Conservation (phyloP, 2,797 vertebrate genomes). For the Hoplostethus atlanticus region DNA sequence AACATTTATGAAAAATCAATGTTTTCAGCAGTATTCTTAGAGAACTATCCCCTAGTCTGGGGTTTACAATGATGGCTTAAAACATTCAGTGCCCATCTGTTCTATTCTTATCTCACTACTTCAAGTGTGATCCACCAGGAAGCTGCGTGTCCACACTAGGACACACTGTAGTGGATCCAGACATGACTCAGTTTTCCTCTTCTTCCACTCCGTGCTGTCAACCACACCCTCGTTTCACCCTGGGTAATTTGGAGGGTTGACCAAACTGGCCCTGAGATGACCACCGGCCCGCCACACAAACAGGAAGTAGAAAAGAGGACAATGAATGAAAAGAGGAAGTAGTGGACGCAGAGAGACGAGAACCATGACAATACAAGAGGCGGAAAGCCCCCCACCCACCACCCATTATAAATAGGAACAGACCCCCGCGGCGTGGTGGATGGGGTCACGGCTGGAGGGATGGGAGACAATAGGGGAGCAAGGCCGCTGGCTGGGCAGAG, state of each 20-base stretch:
- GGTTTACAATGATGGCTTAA: not conserved
- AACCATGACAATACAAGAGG: constrained; percentile 80
- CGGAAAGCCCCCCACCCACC: constrained; percentile 71
- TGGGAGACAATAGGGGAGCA: constrained; percentile 79
- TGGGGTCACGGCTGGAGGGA: constrained; percentile 78
- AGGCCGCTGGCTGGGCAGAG: constrained; percentile 69
- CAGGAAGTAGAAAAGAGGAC: constrained; percentile 87
- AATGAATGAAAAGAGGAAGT: constrained; percentile 84
- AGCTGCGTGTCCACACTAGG: constrained; percentile 12
- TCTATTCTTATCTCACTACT: not conserved
- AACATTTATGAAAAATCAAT: not conserved
- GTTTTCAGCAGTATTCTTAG: not conserved
- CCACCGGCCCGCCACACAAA: constrained; percentile 74
- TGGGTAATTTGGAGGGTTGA: constrained; percentile 61
- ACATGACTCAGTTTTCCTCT: constrained; percentile 50
- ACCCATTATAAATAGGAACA: constrained; percentile 85
- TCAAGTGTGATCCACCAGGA: constrained; percentile 13
- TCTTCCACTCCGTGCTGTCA: constrained; percentile 8
- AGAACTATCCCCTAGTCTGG: not conserved
- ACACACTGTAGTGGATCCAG: constrained; percentile 28
- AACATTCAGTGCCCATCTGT: no score
- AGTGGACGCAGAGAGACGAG: constrained; percentile 58
- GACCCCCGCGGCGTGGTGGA: constrained; percentile 64
- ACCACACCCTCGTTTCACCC: constrained; percentile 37
- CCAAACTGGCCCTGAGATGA: constrained; percentile 64